phyloP scores from a whole-genome alignment of 2,113 vertebrate species.

The Myotis brandtii region DNA sequence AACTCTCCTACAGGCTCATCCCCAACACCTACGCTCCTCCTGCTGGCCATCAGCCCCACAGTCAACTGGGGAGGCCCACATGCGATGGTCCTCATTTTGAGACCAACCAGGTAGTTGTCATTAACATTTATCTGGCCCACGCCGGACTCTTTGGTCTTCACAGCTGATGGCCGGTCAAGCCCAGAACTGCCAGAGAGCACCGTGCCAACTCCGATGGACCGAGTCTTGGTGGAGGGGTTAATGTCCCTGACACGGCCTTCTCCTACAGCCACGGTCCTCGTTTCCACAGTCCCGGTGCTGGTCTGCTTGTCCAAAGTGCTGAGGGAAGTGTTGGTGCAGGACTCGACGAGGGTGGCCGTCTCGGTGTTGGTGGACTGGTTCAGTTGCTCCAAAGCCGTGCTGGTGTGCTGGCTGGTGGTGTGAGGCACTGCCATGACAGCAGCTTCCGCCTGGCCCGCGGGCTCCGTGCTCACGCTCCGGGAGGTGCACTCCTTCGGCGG shows the following conservation, averaged over 20 bases:
- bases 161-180: conserved; percentile 82
- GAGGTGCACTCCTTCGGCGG: conserved; percentile 84
- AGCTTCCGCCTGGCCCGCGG: conserved; percentile 83
- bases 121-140: conserved; percentile 90
- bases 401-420: conserved; percentile 87
- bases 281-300: conserved; percentile 87
- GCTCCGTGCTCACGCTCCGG: conserved; percentile 86
- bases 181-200: conserved; percentile 81
- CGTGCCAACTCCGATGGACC: conserved; percentile 94
- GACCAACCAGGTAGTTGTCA: conserved; percentile 95
- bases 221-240: conserved; percentile 83
- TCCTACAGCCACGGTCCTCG: conserved; percentile 90
- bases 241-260: conserved; percentile 95
- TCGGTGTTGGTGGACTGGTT: conserved; percentile 90
- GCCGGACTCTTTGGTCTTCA: conserved; percentile 94
- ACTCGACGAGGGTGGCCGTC: conserved; percentile 79
- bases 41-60: conserved; percentile 57
- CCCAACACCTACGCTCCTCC: conserved; percentile 93
- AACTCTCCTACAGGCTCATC: conserved; percentile 86
- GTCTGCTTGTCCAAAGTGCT: conserved; percentile 91
- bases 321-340: conserved; percentile 87
- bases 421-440: conserved; percentile 88
- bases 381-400: conserved; percentile 82
- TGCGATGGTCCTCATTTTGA: conserved; percentile 95
- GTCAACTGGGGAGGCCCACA: conserved; percentile 91